Evolutionary conservation across 2,113 vertebrate genomes (phyloP), one percentile per base, ranked within the genome.

Genomic region (Rhabdornis inornatus): DNA sequence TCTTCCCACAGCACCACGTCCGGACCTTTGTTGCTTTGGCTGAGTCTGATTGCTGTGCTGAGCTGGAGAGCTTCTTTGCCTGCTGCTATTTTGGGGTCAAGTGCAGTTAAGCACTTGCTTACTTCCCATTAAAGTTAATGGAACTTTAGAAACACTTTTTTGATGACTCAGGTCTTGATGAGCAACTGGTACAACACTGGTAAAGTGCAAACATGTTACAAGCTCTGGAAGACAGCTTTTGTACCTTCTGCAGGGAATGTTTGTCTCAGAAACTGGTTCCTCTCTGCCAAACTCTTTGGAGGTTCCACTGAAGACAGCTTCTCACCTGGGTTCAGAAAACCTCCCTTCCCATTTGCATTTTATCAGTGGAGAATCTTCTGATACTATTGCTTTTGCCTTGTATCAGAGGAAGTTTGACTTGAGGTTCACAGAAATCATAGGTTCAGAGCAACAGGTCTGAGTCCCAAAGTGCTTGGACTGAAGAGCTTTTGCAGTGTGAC

Each of bases 71-170:
- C 76, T 96, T 49, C 75, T 94, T 83, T 28, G 68, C 59, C 18
- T 90, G 82, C 49, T 95, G 83, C 87, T 95, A 70, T 95, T 96
- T 81, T 95, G 79, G 33, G 89, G 59, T 60, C 45, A 56, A 37
- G 66, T 56, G 47, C 66, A 93, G 85, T 92, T 76, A 52, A 71
- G 53, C 11, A 1, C 33, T 95, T 56, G 30, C 89, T 92, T 89
- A 94, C 84, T 94, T 95, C 92, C 89, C 69, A 82, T 61, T 90
- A 55, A 90, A 96, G 57, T 84, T 63, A 77, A 78, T 87, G 79
- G 60, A 81, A 92, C 68, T 83, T 86, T 9, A 90, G 82, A 85
- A 93, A 68, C 19, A 22, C 61, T 68, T 71, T 56, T 71, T 59
- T 93, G 90, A 87, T 93, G 94, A 95, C 71, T 90, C 68, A 37